Evolutionary conservation across 1,140 invertebrate genomes (phyloP), one percentile per base, ranked within the genome.

Genomic region (Dendrolimus kikuchii): DNA sequence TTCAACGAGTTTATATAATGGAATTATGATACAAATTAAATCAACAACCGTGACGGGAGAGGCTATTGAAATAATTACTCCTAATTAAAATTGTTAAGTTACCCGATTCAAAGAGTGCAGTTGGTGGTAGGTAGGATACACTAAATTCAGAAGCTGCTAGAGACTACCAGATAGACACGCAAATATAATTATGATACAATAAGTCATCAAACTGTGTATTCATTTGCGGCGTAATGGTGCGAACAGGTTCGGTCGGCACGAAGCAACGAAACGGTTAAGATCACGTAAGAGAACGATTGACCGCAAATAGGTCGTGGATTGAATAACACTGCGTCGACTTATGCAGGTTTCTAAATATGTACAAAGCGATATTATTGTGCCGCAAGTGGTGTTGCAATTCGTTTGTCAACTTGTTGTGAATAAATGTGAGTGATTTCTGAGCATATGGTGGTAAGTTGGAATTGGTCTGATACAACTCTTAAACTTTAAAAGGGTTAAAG

Each of bases 241-340:
- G 43, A 69, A 64, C 71, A 73, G 63, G 68, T 71, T 65, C 64
- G 59, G 59, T 55, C 65, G 62, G 69, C 57, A 53, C 46, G 56
- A 64, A 46, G 53, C 58, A 55, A 57, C 55, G 46, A 57, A 59
- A 57, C 53, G 66, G 67, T 66, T 64, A 54, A 51, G 63, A 66
- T 53, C 38, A 62, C 59, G 54, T 68, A 64, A 60, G 43, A 48
- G 71, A 65, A 59, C 49, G 70, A 68, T 68, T 76, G 68, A 81
- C 80, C 82, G 65, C 82, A 86, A 86, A 80, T 84, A 76, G 82
- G 81, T 75, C 79, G 81, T 62, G 69, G 62, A 83, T 86, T 81
- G 72, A 76, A 84, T 86, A 80, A 78, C 82, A 73, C 64, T 67
- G 66, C 60, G 70, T 66, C 69, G 71, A 77, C 68, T 68, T 59